phyloP scores from a whole-genome alignment of 1,140 invertebrate species.

The Bombus confusus region DNA sequence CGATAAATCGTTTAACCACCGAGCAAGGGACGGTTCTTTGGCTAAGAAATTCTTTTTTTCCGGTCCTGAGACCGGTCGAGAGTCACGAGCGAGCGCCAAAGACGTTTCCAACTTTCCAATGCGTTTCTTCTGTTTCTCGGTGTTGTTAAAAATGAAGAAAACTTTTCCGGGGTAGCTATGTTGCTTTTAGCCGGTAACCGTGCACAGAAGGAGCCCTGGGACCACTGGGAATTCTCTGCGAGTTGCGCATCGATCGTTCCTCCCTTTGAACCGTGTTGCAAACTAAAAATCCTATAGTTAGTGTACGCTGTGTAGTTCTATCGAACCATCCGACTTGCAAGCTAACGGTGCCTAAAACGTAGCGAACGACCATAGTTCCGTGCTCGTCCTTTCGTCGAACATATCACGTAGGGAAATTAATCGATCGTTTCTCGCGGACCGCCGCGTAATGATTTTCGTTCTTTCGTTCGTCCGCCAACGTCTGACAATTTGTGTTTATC shows the following conservation, averaged over 20 bases:
- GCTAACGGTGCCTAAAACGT: neutral
- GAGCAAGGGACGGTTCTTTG: neutral
- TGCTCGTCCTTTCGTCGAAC: neutral
- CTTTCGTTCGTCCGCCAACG: neutral
- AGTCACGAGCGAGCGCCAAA: neutral
- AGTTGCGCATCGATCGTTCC: neutral
- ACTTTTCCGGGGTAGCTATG: conserved; percentile 54
- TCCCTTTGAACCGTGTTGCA: neutral
- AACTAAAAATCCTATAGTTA: neutral
- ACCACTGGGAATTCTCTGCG: conserved; percentile 28
- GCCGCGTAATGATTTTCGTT: conserved; percentile 14
- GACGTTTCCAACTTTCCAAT: conserved; percentile 62
- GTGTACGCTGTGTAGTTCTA: neutral
- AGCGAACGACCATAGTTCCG: neutral
- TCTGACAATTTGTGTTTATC: conserved; percentile 68
- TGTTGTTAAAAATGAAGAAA: conserved; percentile 66
- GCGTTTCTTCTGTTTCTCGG: conserved; percentile 61
- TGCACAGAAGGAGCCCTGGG: neutral
- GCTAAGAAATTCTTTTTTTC: neutral
- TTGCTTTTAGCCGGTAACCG: conserved; percentile 50
- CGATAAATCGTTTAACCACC: neutral
- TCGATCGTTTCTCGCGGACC: neutral
- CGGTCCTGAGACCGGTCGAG: neutral
- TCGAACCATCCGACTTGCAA: neutral
- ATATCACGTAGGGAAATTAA: conserved; percentile 3